Evolutionary conservation across 2,888 invertebrate genomes (phyloP).

Genomic region (Polydrusus cervinus): DNA sequence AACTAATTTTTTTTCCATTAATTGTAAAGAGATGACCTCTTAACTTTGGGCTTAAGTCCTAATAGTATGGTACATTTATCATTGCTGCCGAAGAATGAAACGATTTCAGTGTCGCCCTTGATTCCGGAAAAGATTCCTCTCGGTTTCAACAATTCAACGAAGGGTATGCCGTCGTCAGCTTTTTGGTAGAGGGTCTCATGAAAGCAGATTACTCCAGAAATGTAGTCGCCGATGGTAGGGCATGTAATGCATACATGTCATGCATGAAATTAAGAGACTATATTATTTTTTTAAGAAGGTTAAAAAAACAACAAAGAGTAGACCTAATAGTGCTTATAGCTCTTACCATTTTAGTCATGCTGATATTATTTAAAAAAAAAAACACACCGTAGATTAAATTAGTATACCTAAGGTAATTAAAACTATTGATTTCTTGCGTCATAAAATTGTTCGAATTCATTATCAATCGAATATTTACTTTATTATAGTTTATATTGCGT

Average conservation of each 20-base stretch:
- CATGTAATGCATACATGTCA: no score
- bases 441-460: background rate
- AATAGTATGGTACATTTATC: conserved; percentile 98
- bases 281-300: no score
- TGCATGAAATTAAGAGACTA: no score
- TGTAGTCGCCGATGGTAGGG: conserved; percentile 77
- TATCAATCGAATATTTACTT: background rate
- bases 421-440: background rate
- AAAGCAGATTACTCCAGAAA: conserved; percentile 98
- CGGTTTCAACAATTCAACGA: conserved; percentile 88
- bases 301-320: no score
- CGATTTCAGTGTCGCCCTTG: conserved; percentile 98
- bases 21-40: no score
- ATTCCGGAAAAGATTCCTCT: conserved; percentile 96
- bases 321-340: no score
- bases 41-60: no score
- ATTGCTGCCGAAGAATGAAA: conserved; percentile 93
- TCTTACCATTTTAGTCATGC: no score
- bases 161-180: conserved; percentile 88
- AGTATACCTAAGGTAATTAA: background rate
- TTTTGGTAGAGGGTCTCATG: conserved; percentile 99
- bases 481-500: background rate
- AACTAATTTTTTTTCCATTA: no score
- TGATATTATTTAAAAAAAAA: no score
- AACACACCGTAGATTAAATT: no score